phyloP scores from a whole-genome alignment of 2,888 invertebrate genomes.

The Diabrotica balteata region DNA sequence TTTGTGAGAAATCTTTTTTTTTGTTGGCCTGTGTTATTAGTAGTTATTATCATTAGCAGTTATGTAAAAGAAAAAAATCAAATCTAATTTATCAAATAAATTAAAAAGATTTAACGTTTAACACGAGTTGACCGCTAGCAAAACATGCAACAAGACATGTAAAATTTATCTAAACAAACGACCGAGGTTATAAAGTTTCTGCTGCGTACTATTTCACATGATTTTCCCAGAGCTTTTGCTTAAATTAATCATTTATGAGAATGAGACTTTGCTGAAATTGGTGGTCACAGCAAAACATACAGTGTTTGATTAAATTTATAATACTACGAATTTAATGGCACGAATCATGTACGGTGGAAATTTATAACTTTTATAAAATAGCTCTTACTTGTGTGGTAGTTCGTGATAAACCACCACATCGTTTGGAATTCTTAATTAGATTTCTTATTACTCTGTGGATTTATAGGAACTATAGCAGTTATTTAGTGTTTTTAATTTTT shows the following conservation, averaged over 20 bases:
- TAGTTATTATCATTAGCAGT: too few species aligned
- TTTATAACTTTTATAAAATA: conserved; percentile 2
- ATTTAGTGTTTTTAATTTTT: too few species aligned
- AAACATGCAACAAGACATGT: conserved; percentile 12
- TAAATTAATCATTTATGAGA: conserved; percentile 28
- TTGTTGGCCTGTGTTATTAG: too few species aligned
- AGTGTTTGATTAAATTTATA: conserved; percentile 28
- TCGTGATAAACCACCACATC: not conserved
- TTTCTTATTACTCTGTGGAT: not conserved
- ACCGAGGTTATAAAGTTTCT: conserved; percentile 18
- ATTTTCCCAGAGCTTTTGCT: conserved; percentile 24
- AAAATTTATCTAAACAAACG: conserved; percentile 26
- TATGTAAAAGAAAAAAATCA: too few species aligned
- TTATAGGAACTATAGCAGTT: too few species aligned
- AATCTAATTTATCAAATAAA: too few species aligned
- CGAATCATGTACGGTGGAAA: conserved; percentile 1
- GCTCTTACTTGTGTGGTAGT: not conserved
- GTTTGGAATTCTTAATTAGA: conserved; percentile 1
- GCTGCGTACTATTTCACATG: conserved; percentile 23
- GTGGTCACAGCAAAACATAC: conserved; percentile 27
- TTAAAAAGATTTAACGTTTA: too few species aligned
- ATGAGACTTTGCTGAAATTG: conserved; percentile 24
- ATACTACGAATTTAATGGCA: conserved; percentile 12
- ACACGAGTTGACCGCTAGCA: not conserved
- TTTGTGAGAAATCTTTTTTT: too few species aligned